Evolutionary conservation across 2,888 invertebrate genomes (phyloP).

Genomic region (Melikaiella ostensackeni): DNA sequence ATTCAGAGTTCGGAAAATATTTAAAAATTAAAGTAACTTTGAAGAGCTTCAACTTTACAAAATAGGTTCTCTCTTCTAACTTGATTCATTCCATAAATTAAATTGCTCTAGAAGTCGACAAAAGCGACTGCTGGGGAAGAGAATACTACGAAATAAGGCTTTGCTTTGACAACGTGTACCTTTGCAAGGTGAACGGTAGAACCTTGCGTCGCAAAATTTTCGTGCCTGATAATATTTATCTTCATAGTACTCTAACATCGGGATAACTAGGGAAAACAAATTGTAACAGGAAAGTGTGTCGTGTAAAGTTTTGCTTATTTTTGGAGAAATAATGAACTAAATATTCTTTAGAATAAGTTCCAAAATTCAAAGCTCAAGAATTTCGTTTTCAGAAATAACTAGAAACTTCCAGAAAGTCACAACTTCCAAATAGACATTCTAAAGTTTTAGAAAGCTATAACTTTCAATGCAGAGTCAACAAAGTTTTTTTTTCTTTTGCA

Average conservation of each 20-base stretch:
- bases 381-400: background rate
- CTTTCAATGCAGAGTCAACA: background rate
- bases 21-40: background rate
- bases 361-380: background rate
- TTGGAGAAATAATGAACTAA: background rate
- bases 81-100: conserved; percentile 55
- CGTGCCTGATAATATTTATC: conserved; percentile 71
- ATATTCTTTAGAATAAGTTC: background rate
- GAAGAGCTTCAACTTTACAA: background rate
- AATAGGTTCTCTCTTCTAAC: background rate
- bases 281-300: conserved; percentile 59
- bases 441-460: too few relatives aligned
- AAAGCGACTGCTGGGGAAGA: conserved; percentile 55
- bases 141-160: conserved; percentile 41
- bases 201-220: conserved; percentile 72
- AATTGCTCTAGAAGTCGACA: conserved; percentile 65
- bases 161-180: conserved; percentile 58
- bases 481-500: background rate
- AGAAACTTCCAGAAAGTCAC: background rate
- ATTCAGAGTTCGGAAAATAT: background rate
- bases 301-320: background rate
- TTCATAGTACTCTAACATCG: conserved; percentile 72
- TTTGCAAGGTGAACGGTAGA: conserved; percentile 71
- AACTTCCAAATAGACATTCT: too few relatives aligned
- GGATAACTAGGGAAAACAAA: conserved; percentile 71